Base-by-base conservation (phyloP, 2,888 invertebrate species). In the Kryphioiulus occultus region DNA sequence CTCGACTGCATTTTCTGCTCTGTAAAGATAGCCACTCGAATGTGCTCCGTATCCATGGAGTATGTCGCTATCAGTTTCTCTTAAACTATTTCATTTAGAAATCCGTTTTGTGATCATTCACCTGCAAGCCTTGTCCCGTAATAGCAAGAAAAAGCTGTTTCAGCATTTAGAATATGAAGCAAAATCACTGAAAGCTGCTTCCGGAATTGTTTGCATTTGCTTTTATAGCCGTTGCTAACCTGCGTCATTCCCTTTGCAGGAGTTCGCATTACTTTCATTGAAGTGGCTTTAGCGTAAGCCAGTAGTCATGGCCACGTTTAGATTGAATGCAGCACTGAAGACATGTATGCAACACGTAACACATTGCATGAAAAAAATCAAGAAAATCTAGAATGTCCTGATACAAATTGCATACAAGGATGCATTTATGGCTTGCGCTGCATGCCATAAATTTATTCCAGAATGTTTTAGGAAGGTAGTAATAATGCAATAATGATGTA, bases 1-100 rank as follows among this genome's bases (percentile, higher is more conserved):
- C 68, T 68, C 26, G 19, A 17, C 22, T 59, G 22, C 59, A 68
- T 26, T 68, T 68, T 5, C 68, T 68, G 26, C 26, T 68, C 26
- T 68, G 5, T 26, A 68, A 22, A 78, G 26, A 78, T 7, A 15
- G 15, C n/a, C 30, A 15, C 78, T 78, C 44, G 9, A 44, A 44
- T 15, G 44, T 44, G 9, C 44, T 15, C 7, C 78, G 17, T 78
- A 78, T 30, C 26, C 78, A 78, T 78, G 17, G 78, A 78, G 26
- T 17, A 78, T 78, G 26, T 15, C 78, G 78, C 78, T 78, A 26
- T 53, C 30, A 78, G 26, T 15, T 78, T 30, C 26, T 30, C 15
- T n/a, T 78, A 78, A 78, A 30, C 78, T 26, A 78, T 78, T 78
- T 78, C 30, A 78, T 78, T 78, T 78, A 78, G 26, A 78, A 78